These are phyloP conservation scores for Stenolophus ochropezus DNA, from an alignment of 2,888 invertebrate species.

Conservation along the genomic window DNA sequence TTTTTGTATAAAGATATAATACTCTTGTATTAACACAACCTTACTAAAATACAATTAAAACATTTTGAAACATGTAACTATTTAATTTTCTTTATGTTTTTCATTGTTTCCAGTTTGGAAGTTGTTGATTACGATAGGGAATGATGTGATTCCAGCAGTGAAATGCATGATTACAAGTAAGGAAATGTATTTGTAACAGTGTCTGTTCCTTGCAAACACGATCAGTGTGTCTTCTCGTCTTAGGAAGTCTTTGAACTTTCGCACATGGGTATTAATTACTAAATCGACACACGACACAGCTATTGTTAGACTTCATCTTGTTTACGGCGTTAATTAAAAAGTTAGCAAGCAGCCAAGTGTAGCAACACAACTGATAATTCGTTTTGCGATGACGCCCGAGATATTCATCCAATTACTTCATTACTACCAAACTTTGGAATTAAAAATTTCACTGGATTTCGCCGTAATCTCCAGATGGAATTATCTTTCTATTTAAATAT, in stretches of 20 bases:
- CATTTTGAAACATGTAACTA: no score
- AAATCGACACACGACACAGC: slow-evolving; percentile 35
- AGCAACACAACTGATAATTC: slow-evolving; percentile 57
- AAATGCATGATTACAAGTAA: no score
- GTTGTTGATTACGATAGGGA: no score
- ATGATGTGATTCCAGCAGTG: no score
- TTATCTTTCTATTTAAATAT: no score
- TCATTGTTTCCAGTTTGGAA: no score
- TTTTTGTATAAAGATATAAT: no score
- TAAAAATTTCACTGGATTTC: slow-evolving; percentile 49
- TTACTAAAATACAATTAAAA: no score
- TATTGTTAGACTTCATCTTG: slow-evolving; percentile 52
- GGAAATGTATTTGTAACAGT: no score
- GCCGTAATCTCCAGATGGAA: slow-evolving; percentile 37
- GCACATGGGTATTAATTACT: slow-evolving; percentile 50
- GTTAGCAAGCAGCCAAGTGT: slow-evolving; percentile 48
- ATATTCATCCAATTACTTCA: slow-evolving; percentile 58
- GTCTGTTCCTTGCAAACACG: no score
- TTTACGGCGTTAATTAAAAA: slow-evolving; percentile 57
- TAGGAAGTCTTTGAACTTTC: background rate
- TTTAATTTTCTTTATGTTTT: no score
- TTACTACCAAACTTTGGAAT: slow-evolving; percentile 50
- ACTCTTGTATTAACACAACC: no score
- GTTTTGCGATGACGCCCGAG: slow-evolving; percentile 42
- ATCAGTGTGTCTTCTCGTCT: slow-evolving; percentile 1